Evolutionary conservation across 1,140 invertebrate species (phyloP).

Genomic region (Hirudo medicinalis): DNA sequence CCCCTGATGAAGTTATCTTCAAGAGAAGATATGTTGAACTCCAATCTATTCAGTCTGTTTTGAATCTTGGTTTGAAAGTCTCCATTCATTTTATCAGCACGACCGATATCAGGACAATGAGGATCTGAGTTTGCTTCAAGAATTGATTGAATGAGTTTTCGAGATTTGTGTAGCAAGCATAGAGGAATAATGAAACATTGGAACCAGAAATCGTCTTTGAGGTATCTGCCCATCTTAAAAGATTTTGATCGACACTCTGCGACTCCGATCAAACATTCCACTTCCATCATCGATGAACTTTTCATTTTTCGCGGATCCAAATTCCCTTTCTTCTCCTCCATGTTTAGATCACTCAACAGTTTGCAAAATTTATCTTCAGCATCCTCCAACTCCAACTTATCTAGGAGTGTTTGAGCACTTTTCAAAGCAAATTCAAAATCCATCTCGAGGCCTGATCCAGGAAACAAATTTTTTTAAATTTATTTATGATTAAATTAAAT

Average conservation of each 20-base stretch:
- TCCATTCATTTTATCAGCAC: neutral
- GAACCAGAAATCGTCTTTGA: constrained; percentile 10
- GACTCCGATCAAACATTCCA: constrained; percentile 1
- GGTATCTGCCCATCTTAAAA: constrained; percentile 7
- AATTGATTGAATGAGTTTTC: neutral
- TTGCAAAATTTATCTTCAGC: too few species aligned
- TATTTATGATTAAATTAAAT: too few species aligned
- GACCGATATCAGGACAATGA: neutral
- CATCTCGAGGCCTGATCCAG: too few species aligned
- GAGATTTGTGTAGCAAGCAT: neutral
- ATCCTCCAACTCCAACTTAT: too few species aligned
- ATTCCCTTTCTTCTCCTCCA: too few species aligned
- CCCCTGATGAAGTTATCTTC: constrained; percentile 8
- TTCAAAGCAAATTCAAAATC: too few species aligned
- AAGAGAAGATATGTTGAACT: neutral
- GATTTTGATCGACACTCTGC: neutral
- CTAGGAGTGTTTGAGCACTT: too few species aligned
- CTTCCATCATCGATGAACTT: neutral
- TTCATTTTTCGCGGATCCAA: too few species aligned
- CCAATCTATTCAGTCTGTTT: neutral
- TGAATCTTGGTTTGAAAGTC: neutral
- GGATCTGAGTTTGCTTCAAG: neutral
- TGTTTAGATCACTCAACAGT: too few species aligned
- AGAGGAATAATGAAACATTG: constrained; percentile 5
- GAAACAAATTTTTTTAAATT: too few species aligned